A percentile compares a stretch with the other conserved stretches of the same genome.
These are phyloP conservation scores for Pseudoatta argentina DNA, from an alignment of 1,140 invertebrate genomes.

Conservation along the genomic window DNA sequence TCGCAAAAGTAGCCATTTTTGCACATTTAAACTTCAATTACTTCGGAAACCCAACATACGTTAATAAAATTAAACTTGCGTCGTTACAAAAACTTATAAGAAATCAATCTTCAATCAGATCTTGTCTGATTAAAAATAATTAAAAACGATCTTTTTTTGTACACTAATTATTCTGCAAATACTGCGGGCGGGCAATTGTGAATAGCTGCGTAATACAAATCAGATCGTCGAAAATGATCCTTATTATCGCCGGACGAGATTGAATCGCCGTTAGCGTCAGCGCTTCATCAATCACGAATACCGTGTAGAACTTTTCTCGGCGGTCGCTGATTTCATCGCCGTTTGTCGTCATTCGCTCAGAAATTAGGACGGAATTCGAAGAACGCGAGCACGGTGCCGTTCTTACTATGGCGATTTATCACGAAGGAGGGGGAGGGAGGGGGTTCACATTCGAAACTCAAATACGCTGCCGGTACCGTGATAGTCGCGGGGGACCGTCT, in stretches of 20 bases:
- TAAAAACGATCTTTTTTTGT: too few relatives aligned
- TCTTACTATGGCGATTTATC: conserved; percentile 55
- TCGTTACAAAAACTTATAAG: too few relatives aligned
- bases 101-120: too few relatives aligned
- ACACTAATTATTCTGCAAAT: conserved; percentile 33
- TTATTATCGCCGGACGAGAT: conserved; percentile 31
- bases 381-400: conserved; percentile 21
- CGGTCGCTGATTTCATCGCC: conserved; percentile 39
- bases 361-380: conserved; percentile 60
- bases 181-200: not conserved
- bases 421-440: not conserved
- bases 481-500: not conserved
- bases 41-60: too few relatives aligned
- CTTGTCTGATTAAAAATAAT: too few relatives aligned
- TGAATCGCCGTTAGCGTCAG: conserved; percentile 31
- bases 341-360: conserved; percentile 40
- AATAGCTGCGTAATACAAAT: conserved; percentile 41
- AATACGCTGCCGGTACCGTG: conserved; percentile 21
- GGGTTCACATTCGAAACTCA: conserved; percentile 39
- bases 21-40: too few relatives aligned
- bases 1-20: too few relatives aligned
- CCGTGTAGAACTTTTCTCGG: conserved; percentile 22
- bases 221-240: not conserved
- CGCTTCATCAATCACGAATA: conserved; percentile 53
- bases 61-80: too few relatives aligned